phyloP scores from a whole-genome alignment of 2,888 invertebrate species.

The Polylopha cassiicola region DNA sequence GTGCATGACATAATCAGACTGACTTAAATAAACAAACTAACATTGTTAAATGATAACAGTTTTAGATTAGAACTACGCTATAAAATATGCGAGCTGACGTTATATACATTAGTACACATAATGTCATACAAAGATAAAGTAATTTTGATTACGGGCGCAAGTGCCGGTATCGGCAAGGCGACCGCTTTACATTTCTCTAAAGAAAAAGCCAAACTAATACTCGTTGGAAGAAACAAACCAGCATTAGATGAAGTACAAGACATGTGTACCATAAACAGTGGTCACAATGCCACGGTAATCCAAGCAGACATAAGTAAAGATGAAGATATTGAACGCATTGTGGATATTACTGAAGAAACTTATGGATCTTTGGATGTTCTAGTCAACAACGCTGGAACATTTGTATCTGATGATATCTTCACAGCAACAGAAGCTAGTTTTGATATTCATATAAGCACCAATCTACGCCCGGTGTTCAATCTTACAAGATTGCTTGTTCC shows the following conservation, averaged over 20 bases:
- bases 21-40: no score
- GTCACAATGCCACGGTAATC: constrained; percentile 63
- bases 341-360: constrained; percentile 79
- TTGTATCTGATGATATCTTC: constrained; percentile 85
- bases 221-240: constrained; percentile 18
- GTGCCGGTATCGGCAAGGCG: constrained; percentile 23
- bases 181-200: constrained; percentile 23
- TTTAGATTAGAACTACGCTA: no score
- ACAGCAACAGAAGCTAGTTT: constrained; percentile 85
- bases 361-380: constrained; percentile 83
- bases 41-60: no score
- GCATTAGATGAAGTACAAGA: constrained; percentile 16
- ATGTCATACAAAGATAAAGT: constrained; percentile 24
- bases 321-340: constrained; percentile 77
- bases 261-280: constrained; percentile 26
- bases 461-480: constrained; percentile 83
- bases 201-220: constrained; percentile 20
- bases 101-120: no score
- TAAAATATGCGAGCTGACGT: no score
- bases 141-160: constrained; percentile 23
- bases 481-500: constrained; percentile 88
- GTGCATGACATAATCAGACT: no score
- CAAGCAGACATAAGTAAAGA: constrained; percentile 81
- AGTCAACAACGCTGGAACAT: constrained; percentile 87
- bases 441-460: constrained; percentile 87